These are phyloP conservation scores for Sphenodon punctatus DNA, from an alignment of 2,797 vertebrate genomes.

Conservation along the genomic window DNA sequence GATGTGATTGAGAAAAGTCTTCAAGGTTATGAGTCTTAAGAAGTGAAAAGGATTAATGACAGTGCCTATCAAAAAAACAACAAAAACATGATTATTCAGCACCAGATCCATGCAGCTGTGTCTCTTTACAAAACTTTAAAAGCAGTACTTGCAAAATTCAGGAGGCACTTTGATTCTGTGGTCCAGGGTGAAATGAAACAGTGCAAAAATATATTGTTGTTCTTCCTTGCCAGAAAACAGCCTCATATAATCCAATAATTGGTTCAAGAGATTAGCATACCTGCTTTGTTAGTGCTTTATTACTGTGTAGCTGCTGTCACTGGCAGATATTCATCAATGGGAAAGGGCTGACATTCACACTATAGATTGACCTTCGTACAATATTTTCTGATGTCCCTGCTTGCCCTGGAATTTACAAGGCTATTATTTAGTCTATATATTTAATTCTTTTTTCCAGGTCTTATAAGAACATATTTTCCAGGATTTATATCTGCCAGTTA, in stretches of 20 bases:
- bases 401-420: background rate
- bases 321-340: background rate
- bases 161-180: background rate
- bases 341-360: background rate
- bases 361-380: background rate
- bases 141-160: background rate
- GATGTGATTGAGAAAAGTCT: background rate
- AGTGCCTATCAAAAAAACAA: background rate
- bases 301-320: background rate
- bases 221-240: background rate
- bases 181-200: background rate
- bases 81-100: background rate
- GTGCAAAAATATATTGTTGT: background rate
- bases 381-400: accelerated
- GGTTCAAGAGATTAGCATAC: background rate
- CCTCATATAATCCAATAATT: accelerated
- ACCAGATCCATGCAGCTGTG: background rate
- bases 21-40: constrained; percentile 14
- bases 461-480: background rate
- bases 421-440: background rate
- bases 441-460: background rate
- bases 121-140: background rate
- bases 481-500: background rate
- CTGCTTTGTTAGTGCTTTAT: background rate
- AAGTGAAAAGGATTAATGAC: background rate